Evolutionary conservation across 2,113 vertebrate species (phyloP), one percentile per base, ranked within the genome.

Genomic region (Melanerpes formicivorus): DNA sequence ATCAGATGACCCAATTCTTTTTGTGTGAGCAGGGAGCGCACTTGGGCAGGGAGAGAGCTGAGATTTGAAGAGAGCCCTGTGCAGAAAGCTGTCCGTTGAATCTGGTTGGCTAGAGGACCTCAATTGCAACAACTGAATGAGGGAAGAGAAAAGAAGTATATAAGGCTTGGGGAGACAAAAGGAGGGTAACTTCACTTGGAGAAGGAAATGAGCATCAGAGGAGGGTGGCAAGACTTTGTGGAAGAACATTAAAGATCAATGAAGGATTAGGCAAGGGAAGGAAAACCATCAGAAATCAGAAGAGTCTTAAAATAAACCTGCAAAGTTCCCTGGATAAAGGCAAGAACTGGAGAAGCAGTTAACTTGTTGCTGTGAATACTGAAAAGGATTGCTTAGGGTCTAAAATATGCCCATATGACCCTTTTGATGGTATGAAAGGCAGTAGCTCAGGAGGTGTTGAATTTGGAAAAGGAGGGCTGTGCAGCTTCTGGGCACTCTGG

Each of bases 1-100:
- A 46, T 25, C 58, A 86, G 84, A 69, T 93, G 85, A 93, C 87
- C 80, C 75, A 91, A 82, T 80, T 93, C 87, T 94, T 27, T 65
- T 44, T n/a, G 65, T 77, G 81, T 80, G 60, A 89, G 10, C 42
- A 73, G n/a, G 48, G 78, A 92, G 44, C 3, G 3, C 54, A 29
- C 75, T 89, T 82, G 55, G 11, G 52, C 27, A 91, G 76, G 79
- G 37, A 89, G 58, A 62, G 46, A 19, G 11, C 32, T 84, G 67
- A 63, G 67, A 78, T 84, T 48, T 76, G 58, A 69, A 40, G 65
- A 93, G 12, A 90, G 16, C 16, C 23, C 76, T 37, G 6, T 65
- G 50, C 29, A 65, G 76, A 58, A 89, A 78, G 89, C 56, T 75
- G 18, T 71, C 54, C 10, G 9, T 34, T 75, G 34, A 74, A 58